Percentiles rank a stretch among this genome's conserved stretches.
These are phyloP conservation scores for Podarcis lilfordi DNA, from an alignment of 2,797 vertebrate species.

Conservation along the genomic window DNA sequence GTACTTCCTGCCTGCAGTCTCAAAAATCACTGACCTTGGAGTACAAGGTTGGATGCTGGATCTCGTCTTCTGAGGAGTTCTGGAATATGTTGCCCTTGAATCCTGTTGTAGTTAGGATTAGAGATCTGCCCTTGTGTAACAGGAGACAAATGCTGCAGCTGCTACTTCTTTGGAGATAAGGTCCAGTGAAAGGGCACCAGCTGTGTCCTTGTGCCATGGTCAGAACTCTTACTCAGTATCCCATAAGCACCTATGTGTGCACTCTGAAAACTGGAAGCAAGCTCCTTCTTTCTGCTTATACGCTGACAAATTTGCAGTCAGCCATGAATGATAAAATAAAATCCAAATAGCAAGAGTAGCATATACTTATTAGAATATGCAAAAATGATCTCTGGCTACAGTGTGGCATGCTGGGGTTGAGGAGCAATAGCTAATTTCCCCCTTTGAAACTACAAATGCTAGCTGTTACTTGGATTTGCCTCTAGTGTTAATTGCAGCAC, in stretches of 20 bases:
- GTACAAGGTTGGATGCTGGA: background rate
- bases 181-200: slow-evolving; percentile 2
- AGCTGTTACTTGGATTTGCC: slow-evolving; percentile 1
- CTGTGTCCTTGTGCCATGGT: background rate
- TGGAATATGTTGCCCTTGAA: background rate
- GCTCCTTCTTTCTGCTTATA: background rate
- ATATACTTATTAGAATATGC: background rate
- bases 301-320: background rate
- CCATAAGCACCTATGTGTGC: background rate
- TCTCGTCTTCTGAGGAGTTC: background rate
- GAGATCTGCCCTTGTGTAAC: background rate
- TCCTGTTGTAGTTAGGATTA: background rate
- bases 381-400: background rate
- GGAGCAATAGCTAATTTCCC: background rate
- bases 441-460: slow-evolving; percentile 3
- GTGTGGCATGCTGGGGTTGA: background rate
- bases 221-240: background rate
- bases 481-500: slow-evolving; percentile 6
- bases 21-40: background rate
- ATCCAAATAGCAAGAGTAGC: background rate
- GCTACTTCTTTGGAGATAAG: background rate
- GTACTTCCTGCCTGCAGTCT: background rate
- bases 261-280: background rate
- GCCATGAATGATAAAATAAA: background rate
- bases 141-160: background rate